Evolutionary conservation across 2,888 invertebrate species (phyloP), one percentile per base, ranked within the genome.

Genomic region (Caradrina kadenii): DNA sequence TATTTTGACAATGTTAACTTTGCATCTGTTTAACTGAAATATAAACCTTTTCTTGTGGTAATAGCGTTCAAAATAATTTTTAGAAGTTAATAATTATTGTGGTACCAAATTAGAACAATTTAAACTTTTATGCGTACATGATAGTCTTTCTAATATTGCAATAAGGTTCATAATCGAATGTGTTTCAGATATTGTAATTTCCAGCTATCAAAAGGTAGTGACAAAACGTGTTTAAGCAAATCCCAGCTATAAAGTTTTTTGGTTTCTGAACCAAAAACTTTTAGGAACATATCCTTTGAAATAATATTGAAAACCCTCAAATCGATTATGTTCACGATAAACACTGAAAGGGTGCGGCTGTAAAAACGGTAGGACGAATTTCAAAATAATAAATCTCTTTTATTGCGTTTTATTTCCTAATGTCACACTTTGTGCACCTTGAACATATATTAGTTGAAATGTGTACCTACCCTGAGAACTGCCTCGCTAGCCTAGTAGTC

Each of bases 311-410:
- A 71, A 73, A 79, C 85, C 81, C 86, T 84, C 63, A 83, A 91
- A 91, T 92, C 87, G 88, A 92, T 93, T 92, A 87, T 90, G 82
- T 90, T 89, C 86, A 87, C 83, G 86, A 87, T 87, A 83, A 87
- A 87, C 83, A 86, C 82, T 86, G 83, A 87, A 90, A 82, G 89
- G 91, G 89, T 89, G 74, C 39, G 65, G 82, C 76, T 83, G 88
- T 93, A 93, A 93, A 94, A 93, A 93, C 94, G 89, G 94, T 91
- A 94, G 93, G 92, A 88, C 83, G 75, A 86, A 89, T 91, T 90
- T 89, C 87, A 63, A 78, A 78, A 77, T 83, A 63, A 81, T 89
- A 88, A 89, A 87, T 82, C 63, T 65, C 19, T 60, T 79, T 71
- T 86, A 73, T 70, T 50, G 42, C 53, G 45, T 65, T 73, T 75